Evolutionary conservation across 2,888 invertebrate genomes (phyloP).

Genomic region (Morpho helenor): DNA sequence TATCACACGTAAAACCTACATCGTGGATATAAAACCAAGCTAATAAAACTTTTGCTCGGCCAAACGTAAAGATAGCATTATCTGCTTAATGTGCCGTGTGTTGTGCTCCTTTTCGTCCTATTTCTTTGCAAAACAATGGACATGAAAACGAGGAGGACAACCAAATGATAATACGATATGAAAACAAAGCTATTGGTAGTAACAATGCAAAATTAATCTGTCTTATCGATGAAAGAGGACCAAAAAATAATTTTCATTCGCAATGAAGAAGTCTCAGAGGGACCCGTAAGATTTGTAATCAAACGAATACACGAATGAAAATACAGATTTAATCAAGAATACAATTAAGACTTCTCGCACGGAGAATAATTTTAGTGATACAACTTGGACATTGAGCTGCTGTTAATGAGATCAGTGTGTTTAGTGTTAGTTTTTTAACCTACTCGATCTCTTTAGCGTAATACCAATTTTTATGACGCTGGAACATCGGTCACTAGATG

Average conservation of each 20-base stretch:
- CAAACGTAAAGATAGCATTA: conserved; percentile 38
- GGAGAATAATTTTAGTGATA: too few species aligned
- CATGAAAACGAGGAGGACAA: conserved; percentile 22
- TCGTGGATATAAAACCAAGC: conserved; percentile 20
- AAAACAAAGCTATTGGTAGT: conserved; percentile 24
- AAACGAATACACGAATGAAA: too few species aligned
- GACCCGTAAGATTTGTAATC: neutral
- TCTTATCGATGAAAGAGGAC: conserved; percentile 26
- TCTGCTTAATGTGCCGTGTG: conserved; percentile 34
- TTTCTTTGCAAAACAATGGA: conserved; percentile 28
- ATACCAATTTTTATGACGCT: too few species aligned
- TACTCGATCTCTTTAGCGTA: too few species aligned
- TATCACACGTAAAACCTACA: conserved; percentile 23
- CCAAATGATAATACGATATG: conserved; percentile 27
- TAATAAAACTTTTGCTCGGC: conserved; percentile 35
- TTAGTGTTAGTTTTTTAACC: too few species aligned
- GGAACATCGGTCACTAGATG: too few species aligned
- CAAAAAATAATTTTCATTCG: conserved; percentile 13
- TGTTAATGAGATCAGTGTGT: too few species aligned
- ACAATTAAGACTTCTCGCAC: too few species aligned
- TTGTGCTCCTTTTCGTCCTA: conserved; percentile 25
- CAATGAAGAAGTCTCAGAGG: conserved; percentile 4
- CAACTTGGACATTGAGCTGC: too few species aligned
- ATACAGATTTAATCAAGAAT: too few species aligned
- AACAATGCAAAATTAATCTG: conserved; percentile 30